These are phyloP conservation scores for Antechinus stuartii DNA, from an alignment of 2,113 vertebrate genomes.

Conservation along the genomic window DNA sequence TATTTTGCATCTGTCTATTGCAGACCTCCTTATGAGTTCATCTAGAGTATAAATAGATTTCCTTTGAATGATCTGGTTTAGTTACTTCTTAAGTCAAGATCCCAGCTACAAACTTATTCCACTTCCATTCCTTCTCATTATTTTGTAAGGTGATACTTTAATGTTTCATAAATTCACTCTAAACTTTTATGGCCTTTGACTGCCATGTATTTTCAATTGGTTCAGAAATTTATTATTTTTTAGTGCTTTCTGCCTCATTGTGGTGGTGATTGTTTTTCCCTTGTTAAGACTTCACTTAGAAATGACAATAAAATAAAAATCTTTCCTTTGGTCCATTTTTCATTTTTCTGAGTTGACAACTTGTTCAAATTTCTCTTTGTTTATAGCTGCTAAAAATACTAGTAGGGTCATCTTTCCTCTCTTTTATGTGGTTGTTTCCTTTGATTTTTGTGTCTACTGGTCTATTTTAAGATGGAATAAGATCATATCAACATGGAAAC, in stretches of 20 bases:
- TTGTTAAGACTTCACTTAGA: not conserved
- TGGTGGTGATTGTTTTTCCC: not conserved
- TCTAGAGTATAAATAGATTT: not conserved
- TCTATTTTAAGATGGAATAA: not conserved
- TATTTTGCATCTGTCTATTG: not conserved
- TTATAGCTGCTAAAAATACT: not conserved
- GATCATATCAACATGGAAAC: constrained; percentile 50
- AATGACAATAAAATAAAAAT: not conserved
- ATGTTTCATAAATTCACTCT: not conserved
- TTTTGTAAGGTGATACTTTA: not conserved
- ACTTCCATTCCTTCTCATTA: not conserved
- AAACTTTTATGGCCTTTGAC: not conserved
- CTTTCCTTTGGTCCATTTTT: not conserved
- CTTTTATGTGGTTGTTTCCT: not conserved
- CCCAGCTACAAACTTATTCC: not conserved
- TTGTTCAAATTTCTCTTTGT: not conserved
- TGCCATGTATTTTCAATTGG: not conserved
- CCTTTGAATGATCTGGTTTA: not conserved
- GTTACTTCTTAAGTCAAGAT: not conserved
- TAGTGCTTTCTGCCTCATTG: not conserved
- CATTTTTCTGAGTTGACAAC: not conserved
- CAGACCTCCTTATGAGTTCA: not conserved
- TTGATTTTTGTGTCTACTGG: not conserved
- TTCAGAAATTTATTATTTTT: not conserved
- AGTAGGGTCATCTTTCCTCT: not conserved